Evolutionary conservation across 2,113 vertebrate species (phyloP).

Genomic region (Zapus hudsonius): DNA sequence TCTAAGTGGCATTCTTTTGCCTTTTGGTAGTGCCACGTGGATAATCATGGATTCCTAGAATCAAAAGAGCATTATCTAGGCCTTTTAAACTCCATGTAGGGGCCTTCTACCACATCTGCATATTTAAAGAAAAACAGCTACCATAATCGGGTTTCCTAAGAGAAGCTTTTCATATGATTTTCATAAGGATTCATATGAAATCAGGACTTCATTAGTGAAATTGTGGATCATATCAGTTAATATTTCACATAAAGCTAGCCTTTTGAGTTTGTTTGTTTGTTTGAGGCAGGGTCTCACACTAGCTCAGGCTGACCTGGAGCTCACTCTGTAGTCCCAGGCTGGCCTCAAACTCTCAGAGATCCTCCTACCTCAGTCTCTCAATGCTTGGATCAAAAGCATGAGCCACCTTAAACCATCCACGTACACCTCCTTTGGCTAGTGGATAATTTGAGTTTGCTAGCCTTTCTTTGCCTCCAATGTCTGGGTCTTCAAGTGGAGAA

Average conservation of each 20-base stretch:
- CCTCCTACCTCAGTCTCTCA: too few relatives aligned
- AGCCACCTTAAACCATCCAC: neutral
- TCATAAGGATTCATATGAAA: slow-evolving; percentile 69
- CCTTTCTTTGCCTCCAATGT: neutral
- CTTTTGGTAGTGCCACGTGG: neutral
- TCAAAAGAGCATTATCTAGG: slow-evolving; percentile 50
- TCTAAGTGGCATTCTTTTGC: neutral
- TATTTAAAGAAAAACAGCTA: slow-evolving; percentile 73
- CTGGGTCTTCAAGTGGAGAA: neutral
- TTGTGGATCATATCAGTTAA: neutral
- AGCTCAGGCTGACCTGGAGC: too few relatives aligned
- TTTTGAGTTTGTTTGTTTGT: neutral
- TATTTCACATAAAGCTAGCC: neutral
- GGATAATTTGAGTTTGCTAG: neutral
- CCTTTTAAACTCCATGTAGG: slow-evolving; percentile 53
- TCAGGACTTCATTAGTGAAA: slow-evolving; percentile 57
- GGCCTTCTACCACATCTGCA: neutral
- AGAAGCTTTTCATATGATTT: slow-evolving; percentile 37
- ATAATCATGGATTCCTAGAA: slow-evolving; percentile 2
- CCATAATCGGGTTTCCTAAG: slow-evolving; percentile 59
- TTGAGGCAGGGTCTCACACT: too few relatives aligned
- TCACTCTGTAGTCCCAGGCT: too few relatives aligned
- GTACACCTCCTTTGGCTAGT: neutral
- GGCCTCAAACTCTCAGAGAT: too few relatives aligned
- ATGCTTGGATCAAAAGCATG: too few relatives aligned